Evolutionary conservation across 2,113 vertebrate genomes (phyloP), one percentile per base, ranked within the genome.

Genomic region (Albula goreensis): DNA sequence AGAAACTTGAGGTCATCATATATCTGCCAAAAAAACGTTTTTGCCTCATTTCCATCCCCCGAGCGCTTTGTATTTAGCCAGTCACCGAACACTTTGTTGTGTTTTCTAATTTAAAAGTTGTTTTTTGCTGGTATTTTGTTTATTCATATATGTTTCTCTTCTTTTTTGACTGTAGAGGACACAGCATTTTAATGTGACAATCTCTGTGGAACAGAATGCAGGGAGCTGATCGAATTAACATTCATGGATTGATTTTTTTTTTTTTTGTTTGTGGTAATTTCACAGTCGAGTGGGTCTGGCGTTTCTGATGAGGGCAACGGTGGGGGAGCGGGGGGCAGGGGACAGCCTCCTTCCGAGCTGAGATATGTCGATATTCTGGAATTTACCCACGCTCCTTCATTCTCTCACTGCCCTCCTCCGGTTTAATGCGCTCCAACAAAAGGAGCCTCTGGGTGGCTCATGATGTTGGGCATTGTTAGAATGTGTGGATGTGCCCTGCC

Each of bases 211-310:
- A 15, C 15, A 85, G 53, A 50, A 80, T 17, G 48, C 77, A 12
- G 22, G 77, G 52, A 85, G 78, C 50, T 80, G 77, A 60, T 78
- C 48, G n/a, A 79, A 60, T 85, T 57, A 60, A 80, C 52, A 60
- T 85, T 85, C 22, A n/a, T 9, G 31, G 70, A 49, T 78, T 50
- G 83, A 84, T 25, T 51, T 25, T 49, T 31, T 25, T 49, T 31
- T 66, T 52, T 74, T 84, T 31, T 78, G 22, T 85, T 85, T 85
- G 84, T 50, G 74, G 74, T 53, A 80, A 85, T 85, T 85, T 80
- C 84, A 85, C 84, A 50, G 84, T 25, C n/a, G 74, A 50, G 77
- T 57, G 84, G 50, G 22, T 31, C 83, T 25, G 53, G 31, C 74
- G 31, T 31, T 5, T 79, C 78, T 60, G n/a, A 8, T 8, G n/a